These are phyloP conservation scores for Liparis tanakae DNA, from an alignment of 2,797 vertebrate genomes.

Conservation along the genomic window DNA sequence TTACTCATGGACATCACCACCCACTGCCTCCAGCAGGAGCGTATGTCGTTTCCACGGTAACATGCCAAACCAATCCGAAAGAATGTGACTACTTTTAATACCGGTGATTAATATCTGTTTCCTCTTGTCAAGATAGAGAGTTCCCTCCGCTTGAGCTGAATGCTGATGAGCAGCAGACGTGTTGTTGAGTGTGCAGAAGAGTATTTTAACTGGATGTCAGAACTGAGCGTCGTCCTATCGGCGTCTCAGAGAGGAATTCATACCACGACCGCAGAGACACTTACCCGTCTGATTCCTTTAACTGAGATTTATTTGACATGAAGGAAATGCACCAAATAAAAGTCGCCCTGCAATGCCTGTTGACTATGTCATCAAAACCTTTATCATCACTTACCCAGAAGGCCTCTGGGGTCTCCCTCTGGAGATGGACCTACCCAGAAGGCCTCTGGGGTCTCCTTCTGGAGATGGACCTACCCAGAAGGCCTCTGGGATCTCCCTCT, in stretches of 20 bases:
- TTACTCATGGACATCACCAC: background rate
- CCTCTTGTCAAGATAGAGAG: background rate
- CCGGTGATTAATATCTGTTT: background rate
- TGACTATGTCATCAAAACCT: too few species aligned
- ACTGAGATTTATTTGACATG: background rate
- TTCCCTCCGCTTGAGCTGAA: background rate
- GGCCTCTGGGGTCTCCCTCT: too few species aligned
- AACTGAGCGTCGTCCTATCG: too few species aligned
- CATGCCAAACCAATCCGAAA: background rate
- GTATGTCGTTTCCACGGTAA: constrained; percentile 17
- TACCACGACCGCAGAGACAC: background rate
- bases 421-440: too few species aligned
- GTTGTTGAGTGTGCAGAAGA: too few species aligned
- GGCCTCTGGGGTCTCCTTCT: too few species aligned
- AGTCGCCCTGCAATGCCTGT: too few species aligned
- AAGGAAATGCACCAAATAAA: background rate
- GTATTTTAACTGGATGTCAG: too few species aligned
- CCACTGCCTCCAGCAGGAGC: background rate
- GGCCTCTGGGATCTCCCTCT: too few species aligned
- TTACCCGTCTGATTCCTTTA: background rate
- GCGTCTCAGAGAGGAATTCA: background rate
- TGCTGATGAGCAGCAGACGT: too few species aligned
- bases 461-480: too few species aligned
- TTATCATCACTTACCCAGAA: too few species aligned
- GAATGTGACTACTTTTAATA: background rate